These are phyloP conservation scores for Falco punctatus DNA, from an alignment of 2,113 vertebrate species.

Conservation along the genomic window DNA sequence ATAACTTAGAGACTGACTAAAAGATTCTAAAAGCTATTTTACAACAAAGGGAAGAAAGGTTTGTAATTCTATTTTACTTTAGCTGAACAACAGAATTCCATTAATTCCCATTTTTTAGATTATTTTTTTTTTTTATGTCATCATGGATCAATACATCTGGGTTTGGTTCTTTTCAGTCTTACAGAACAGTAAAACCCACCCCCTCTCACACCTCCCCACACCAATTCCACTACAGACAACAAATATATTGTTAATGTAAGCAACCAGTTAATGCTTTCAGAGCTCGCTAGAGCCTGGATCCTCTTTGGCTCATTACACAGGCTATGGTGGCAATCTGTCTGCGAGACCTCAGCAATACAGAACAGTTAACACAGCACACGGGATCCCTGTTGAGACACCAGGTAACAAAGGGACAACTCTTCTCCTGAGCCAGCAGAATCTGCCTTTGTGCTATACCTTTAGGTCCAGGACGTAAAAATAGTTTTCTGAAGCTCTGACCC, in stretches of 20 bases:
- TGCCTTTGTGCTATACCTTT: not conserved
- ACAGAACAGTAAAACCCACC: not conserved
- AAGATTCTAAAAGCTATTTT: not conserved
- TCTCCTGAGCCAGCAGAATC: not conserved
- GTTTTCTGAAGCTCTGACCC: not conserved
- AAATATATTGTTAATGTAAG: not conserved
- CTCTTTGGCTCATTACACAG: not conserved
- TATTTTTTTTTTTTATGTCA: not conserved
- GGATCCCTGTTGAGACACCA: not conserved
- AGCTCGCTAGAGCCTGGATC: not conserved
- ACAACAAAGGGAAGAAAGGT: not conserved
- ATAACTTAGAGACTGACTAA: not conserved
- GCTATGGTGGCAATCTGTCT: not conserved
- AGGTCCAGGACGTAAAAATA: not conserved
- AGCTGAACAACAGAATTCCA: not conserved
- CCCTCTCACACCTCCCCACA: not conserved
- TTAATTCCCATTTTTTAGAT: not conserved
- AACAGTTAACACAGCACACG: not conserved
- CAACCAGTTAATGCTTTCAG: not conserved
- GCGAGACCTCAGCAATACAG: not conserved
- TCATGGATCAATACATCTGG: not conserved
- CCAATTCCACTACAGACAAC: not conserved
- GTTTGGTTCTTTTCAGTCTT: not conserved
- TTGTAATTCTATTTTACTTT: not conserved
- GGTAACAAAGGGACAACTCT: not conserved